phyloP scores from a whole-genome alignment of 2,888 invertebrate species.

The Ophraella communa region DNA sequence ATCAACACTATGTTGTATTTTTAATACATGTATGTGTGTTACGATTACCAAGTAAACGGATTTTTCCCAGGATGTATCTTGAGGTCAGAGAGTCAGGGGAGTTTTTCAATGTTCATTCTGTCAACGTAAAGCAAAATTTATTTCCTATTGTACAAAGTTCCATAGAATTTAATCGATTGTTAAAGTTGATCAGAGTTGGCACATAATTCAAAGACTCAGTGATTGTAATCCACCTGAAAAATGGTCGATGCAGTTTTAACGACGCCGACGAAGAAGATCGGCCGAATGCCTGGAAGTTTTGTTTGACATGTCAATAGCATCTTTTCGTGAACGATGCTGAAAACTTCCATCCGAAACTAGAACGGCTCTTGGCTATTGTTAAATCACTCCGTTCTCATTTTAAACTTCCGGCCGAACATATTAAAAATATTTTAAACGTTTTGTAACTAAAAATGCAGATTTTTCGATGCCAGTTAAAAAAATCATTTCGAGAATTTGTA shows the following conservation, averaged over 20 bases:
- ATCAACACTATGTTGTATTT: too few species aligned
- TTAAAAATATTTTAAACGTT: not conserved
- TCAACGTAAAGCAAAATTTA: constrained; percentile 24
- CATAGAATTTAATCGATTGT: constrained; percentile 26
- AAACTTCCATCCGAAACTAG: constrained; percentile 9
- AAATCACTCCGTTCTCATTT: constrained; percentile 5
- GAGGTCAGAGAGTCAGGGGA: not conserved
- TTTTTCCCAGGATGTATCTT: not conserved
- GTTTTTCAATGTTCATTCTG: constrained; percentile 8
- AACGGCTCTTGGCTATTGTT: constrained; percentile 16
- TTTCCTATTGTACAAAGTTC: constrained; percentile 22
- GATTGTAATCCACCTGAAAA: constrained; percentile 28
- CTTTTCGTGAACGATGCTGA: constrained; percentile 16
- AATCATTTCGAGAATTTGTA: too few species aligned
- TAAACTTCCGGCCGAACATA: constrained; percentile 9
- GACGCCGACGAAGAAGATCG: constrained; percentile 15
- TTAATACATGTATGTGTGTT: not conserved
- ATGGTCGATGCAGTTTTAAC: constrained; percentile 26
- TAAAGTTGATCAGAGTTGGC: constrained; percentile 22
- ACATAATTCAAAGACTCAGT: constrained; percentile 26
- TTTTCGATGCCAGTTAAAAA: too few species aligned
- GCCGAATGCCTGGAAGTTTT: constrained; percentile 15
- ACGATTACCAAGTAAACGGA: not conserved
- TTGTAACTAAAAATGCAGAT: not conserved
- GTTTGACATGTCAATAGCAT: constrained; percentile 24